These are phyloP conservation scores for Nezara viridula DNA, from an alignment of 2,888 invertebrate genomes.

Conservation along the genomic window DNA sequence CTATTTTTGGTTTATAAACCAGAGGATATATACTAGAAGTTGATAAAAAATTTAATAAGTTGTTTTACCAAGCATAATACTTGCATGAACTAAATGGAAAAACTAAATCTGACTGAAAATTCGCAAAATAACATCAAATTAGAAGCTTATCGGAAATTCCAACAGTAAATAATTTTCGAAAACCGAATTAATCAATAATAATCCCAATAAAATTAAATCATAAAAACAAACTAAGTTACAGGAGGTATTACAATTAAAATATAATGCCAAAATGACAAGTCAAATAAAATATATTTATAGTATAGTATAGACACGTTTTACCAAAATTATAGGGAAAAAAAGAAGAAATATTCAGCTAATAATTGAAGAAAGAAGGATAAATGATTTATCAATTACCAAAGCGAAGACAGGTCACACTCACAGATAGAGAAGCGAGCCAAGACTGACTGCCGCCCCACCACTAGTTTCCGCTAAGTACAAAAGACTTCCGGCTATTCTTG, in stretches of 20 bases:
- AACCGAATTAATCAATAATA: neutral
- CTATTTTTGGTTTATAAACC: too few species aligned
- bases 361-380: neutral
- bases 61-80: too few species aligned
- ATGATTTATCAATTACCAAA: neutral
- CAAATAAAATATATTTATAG: too few species aligned
- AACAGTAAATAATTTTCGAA: too few species aligned
- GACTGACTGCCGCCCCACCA: constrained; percentile 24
- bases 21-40: too few species aligned
- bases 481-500: constrained; percentile 56
- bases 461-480: constrained; percentile 49
- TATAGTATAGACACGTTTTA: neutral
- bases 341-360: neutral
- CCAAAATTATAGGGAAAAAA: neutral
- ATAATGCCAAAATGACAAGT: neutral
- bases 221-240: neutral
- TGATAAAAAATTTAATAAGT: too few species aligned
- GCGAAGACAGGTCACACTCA: neutral
- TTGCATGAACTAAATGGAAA: too few species aligned
- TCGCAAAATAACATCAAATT: too few species aligned
- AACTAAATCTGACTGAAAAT: too few species aligned
- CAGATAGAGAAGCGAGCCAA: neutral
- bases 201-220: neutral
- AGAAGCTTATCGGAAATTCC: too few species aligned
- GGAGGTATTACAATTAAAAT: neutral